Base-by-base conservation (phyloP, 2,888 invertebrate genomes). In the Serrognathus titanus region DNA sequence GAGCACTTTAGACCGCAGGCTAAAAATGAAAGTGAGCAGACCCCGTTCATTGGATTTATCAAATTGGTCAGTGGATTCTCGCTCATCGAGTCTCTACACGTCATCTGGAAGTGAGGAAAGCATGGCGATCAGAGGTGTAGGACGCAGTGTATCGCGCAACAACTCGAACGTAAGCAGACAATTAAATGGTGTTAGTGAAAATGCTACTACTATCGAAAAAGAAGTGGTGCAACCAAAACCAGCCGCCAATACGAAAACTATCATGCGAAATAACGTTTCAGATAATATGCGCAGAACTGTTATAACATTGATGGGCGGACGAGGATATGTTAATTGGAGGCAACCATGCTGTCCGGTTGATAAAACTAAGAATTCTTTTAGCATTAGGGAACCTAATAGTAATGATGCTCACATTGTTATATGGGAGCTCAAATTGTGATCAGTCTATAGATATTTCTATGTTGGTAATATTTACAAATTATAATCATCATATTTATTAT, bases 101-200 rank as follows among this genome's bases (percentile, higher is more conserved):
- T 92, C 91, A 0, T 91, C 92, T 0, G 91, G 92, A n/a, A 90
- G 90, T 61, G 92, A 92, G 70, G 92, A 92, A 69, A 90, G 89
- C 60, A 85, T 90, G 83, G 89, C 88, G 2, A 77, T 89, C 11
- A 80, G 84, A 16, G 80, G 80, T 62, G 76, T 77, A 38, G 75
- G 75, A 9, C 83, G 89, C 1, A 87, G 86, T 53, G 83, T 90
- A 0, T 89, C 90, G 0, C 79, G 89, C 35, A 90, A 89, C 62
- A 89, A 88, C 71, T 89, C 89, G 41, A 89, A 85, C 58, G 89
- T 87, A 46, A 89, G 89, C 66, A 85, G 89, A 64, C 80, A 78
- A 51, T 81, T 84, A 48, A 74, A 75, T 56, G 72, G 72, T 50
- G 75, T 73, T 57, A 66, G 68, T 65, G 73, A 73, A 54, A 66